phyloP scores from a whole-genome alignment of 2,113 vertebrate genomes.

The Podilymbus podiceps region DNA sequence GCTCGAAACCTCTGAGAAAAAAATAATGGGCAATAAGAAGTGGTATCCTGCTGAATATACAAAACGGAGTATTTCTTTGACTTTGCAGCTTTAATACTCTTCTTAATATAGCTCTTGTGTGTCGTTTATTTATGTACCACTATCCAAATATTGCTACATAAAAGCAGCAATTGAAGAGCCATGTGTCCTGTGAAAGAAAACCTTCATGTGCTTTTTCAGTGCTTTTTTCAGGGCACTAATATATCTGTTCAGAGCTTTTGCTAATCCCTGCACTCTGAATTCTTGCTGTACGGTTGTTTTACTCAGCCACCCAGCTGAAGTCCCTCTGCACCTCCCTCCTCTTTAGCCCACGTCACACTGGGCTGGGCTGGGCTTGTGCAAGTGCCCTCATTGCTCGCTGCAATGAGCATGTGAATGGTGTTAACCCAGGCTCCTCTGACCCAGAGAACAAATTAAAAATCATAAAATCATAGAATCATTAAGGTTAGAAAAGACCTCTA shows the following conservation, averaged over 20 bases:
- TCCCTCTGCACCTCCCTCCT: not conserved
- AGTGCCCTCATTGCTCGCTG: not conserved
- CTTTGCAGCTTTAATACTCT: not conserved
- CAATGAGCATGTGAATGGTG: not conserved
- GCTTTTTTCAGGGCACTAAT: not conserved
- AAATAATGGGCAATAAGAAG: not conserved
- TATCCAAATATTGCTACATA: not conserved
- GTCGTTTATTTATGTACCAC: not conserved
- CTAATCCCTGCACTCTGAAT: not conserved
- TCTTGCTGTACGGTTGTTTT: rapidly evolving
- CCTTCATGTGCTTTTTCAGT: not conserved
- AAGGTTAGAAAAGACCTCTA: too few species aligned
- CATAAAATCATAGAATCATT: too few species aligned
- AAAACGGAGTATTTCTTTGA: not conserved
- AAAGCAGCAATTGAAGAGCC: not conserved
- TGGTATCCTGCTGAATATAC: not conserved
- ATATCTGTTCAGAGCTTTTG: not conserved
- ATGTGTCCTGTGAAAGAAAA: not conserved
- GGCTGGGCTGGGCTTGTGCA: not conserved
- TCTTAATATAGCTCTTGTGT: not conserved
- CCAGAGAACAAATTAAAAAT: not conserved
- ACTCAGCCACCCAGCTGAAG: not conserved
- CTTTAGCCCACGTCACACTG: not conserved
- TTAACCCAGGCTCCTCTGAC: not conserved
- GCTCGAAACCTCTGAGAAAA: not conserved